phyloP scores from a whole-genome alignment of 2,113 vertebrate genomes.

The Dromas ardeola region DNA sequence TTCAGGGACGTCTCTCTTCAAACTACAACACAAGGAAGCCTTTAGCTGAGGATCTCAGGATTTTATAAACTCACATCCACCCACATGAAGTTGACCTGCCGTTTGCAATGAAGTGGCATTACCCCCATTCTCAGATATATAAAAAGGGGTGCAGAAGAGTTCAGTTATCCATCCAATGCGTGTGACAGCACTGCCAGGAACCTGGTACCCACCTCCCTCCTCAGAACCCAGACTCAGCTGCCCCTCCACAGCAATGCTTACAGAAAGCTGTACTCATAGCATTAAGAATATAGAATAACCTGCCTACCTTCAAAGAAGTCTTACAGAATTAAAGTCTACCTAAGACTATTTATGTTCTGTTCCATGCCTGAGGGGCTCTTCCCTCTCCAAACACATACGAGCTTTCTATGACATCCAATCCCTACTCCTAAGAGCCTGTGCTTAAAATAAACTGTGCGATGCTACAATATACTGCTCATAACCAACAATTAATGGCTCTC shows the following conservation, averaged over 20 bases:
- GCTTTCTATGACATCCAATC: neutral
- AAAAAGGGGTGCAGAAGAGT: neutral
- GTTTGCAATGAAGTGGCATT: neutral
- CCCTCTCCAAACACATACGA: neutral
- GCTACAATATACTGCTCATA: neutral
- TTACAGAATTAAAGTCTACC: neutral
- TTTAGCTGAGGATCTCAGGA: neutral
- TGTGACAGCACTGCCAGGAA: neutral
- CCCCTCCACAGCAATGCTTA: neutral
- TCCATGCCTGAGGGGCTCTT: neutral
- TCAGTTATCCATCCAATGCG: neutral
- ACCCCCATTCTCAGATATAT: neutral
- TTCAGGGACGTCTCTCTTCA: neutral
- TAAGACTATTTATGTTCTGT: neutral
- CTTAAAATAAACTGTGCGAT: neutral
- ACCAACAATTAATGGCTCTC: neutral
- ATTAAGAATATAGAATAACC: neutral
- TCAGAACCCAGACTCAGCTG: neutral
- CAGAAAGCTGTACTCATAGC: neutral
- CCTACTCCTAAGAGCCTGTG: neutral
- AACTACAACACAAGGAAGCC: neutral
- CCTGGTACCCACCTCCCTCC: neutral
- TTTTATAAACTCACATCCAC: neutral
- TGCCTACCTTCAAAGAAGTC: neutral
- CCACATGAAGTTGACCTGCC: neutral